Evolutionary conservation across 2,888 invertebrate species (phyloP), one percentile per base, ranked within the genome.

Genomic region (Imbricaverruca yamaguchii): DNA sequence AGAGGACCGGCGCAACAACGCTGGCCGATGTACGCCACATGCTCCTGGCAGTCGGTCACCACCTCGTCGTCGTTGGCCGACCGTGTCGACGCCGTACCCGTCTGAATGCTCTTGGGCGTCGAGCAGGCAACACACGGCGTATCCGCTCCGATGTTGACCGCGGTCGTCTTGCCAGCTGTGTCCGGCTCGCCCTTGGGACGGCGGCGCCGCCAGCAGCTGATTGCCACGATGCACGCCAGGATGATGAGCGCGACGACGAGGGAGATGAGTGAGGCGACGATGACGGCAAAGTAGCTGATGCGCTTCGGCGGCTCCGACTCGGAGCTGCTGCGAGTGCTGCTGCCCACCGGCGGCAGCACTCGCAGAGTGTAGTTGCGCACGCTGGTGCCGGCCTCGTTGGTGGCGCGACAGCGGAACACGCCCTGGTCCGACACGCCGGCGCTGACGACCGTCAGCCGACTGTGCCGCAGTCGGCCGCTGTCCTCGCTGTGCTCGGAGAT

Each of bases 21-120:
- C 78, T 78, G 78, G 23, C 56, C 57, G 56, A 78, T 78, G 57
- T 57, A 78, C 57, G 56, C 57, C 9, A 78, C 78, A n/a, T 57
- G 56, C 23, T 78, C 78, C 11, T 23, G 55, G 57, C 78, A 78
- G 78, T 78, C 57, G 57, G 57, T 15, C 2, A 78, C 8, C 3
- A 10, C 25, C 23, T 23, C 12, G 0, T 1, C 23, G 78, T n/a
- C 12, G n/a, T 6, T 23, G 23, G 57, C n/a, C 23, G 21, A 6
- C 15, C 57, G 56, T 12, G 12, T 39, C 12, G 78, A 15, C n/a
- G 57, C 55, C 57, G 83, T 82, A 12, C 83, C 83, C 83, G 83
- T 83, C 65, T 83, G 83, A 56, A 83, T 82, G 25, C 82, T 82
- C 78, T 83, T 83, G 23, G 83, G 83, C 83, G 82, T 82, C n/a